These are phyloP conservation scores for Torymus texanus DNA, from an alignment of 2,888 invertebrate species.

Conservation along the genomic window DNA sequence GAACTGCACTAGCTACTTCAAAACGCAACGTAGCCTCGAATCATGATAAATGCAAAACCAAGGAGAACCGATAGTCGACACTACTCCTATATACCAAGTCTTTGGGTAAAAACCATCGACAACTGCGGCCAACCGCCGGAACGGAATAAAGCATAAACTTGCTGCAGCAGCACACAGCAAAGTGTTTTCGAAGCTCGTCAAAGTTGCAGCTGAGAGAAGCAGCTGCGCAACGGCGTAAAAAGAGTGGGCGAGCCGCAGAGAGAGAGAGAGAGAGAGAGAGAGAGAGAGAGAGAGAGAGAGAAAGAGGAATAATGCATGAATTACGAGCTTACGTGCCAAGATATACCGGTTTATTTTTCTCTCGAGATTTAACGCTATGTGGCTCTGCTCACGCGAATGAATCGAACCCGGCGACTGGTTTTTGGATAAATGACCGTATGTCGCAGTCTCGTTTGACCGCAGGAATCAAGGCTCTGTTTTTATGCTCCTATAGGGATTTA, in stretches of 20 bases:
- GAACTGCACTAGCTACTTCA: too few species aligned
- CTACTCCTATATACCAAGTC: too few species aligned
- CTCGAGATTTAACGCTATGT: neutral
- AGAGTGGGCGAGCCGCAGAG: neutral
- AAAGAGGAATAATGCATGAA: constrained; percentile 30
- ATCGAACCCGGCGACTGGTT: too few species aligned
- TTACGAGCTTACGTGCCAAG: constrained; percentile 5
- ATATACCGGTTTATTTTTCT: neutral
- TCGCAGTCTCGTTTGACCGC: too few species aligned
- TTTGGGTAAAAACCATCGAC: too few species aligned
- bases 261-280: neutral
- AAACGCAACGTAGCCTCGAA: too few species aligned
- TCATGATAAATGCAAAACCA: too few species aligned
- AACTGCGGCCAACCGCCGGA: neutral
- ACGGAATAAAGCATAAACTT: constrained; percentile 7
- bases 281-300: neutral
- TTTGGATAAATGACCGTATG: too few species aligned
- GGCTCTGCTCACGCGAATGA: too few species aligned
- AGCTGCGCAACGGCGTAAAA: neutral
- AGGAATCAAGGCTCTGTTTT: too few species aligned
- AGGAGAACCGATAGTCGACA: too few species aligned
- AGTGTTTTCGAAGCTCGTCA: neutral
- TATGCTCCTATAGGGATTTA: too few species aligned
- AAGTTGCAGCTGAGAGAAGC: constrained; percentile 1
- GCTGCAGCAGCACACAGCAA: neutral